A percentile compares a stretch with the other conserved stretches of the same genome.
phyloP scores from a whole-genome alignment of 2,888 invertebrate genomes.

The Pheosia tremula region DNA sequence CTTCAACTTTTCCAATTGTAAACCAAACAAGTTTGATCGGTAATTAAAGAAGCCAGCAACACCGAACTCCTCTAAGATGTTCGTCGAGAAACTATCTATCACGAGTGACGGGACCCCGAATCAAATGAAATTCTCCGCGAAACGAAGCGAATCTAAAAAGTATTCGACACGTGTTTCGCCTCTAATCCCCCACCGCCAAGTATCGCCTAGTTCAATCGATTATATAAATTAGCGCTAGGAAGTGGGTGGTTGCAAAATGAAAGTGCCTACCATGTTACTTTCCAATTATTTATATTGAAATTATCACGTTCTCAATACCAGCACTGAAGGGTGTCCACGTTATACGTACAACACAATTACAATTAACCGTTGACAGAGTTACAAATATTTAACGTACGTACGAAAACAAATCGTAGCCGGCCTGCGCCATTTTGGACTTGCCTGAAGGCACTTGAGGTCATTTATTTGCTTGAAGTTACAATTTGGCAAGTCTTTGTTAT shows the following conservation, averaged over 20 bases:
- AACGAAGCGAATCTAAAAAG: too few relatives aligned
- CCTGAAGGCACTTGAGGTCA: conserved; percentile 81
- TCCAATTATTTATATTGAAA: conserved; percentile 80
- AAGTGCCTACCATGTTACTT: conserved; percentile 39
- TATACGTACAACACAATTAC: conserved; percentile 80
- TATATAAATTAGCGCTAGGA: too few relatives aligned
- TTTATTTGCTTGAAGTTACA: conserved; percentile 64
- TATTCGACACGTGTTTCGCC: too few relatives aligned
- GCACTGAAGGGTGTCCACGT: conserved; percentile 81
- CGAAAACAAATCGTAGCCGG: conserved; percentile 54
- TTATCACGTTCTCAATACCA: conserved; percentile 80
- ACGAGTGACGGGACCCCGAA: too few relatives aligned
- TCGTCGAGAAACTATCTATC: too few relatives aligned
- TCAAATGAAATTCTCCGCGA: too few relatives aligned
- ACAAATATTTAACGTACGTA: conserved; percentile 43
- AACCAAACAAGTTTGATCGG: too few relatives aligned
- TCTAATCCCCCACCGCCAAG: too few relatives aligned
- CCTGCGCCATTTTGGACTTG: conserved; percentile 66
- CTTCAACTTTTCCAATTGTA: too few relatives aligned
- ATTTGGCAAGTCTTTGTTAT: conserved; percentile 60
- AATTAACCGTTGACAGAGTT: conserved; percentile 62
- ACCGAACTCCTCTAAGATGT: too few relatives aligned
- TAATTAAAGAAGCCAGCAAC: too few relatives aligned
- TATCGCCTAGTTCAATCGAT: too few relatives aligned
- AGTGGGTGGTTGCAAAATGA: conserved; percentile 31